Evolutionary conservation across 2,113 vertebrate genomes (phyloP).

Genomic region (Serinus canaria): DNA sequence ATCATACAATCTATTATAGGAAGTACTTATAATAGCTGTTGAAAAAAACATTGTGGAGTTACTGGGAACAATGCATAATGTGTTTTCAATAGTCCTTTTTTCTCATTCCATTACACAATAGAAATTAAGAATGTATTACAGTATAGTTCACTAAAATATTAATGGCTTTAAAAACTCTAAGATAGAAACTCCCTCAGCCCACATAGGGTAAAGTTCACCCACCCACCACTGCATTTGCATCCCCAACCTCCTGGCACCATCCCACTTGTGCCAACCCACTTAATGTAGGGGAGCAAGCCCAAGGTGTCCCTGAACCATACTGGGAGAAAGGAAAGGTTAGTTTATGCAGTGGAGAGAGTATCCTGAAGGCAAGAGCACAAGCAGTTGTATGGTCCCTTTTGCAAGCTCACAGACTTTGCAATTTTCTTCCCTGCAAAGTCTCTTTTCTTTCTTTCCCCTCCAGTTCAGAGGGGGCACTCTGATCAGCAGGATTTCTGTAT

Average conservation of each 20-base stretch:
- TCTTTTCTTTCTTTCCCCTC: not conserved
- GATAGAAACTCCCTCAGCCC: not conserved
- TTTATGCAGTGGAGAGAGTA: not conserved
- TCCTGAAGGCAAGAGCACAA: not conserved
- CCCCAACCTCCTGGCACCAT: not conserved
- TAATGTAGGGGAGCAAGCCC: not conserved
- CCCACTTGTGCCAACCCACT: not conserved
- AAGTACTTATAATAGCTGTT: not conserved
- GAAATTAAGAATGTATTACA: slow-evolving; percentile 11
- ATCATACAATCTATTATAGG: slow-evolving; percentile 11
- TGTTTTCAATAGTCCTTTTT: slow-evolving; percentile 27
- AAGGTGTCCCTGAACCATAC: not conserved
- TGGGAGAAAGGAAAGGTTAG: not conserved
- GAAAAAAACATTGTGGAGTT: not conserved
- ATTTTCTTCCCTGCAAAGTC: not conserved
- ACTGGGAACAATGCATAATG: slow-evolving; percentile 12
- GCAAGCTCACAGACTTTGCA: not conserved
- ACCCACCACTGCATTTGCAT: not conserved
- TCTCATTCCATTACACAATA: slow-evolving; percentile 27
- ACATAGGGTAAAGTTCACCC: not conserved
- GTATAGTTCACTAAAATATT: slow-evolving; percentile 22
- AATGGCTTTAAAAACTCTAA: slow-evolving; percentile 9
- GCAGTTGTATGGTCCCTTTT: not conserved
- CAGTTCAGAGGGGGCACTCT: not conserved
- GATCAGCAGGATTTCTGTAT: not conserved